A percentile compares a stretch with the other conserved stretches of the same genome.
phyloP scores from a whole-genome alignment of 2,113 vertebrate genomes.

The Spermophilus dauricus region DNA sequence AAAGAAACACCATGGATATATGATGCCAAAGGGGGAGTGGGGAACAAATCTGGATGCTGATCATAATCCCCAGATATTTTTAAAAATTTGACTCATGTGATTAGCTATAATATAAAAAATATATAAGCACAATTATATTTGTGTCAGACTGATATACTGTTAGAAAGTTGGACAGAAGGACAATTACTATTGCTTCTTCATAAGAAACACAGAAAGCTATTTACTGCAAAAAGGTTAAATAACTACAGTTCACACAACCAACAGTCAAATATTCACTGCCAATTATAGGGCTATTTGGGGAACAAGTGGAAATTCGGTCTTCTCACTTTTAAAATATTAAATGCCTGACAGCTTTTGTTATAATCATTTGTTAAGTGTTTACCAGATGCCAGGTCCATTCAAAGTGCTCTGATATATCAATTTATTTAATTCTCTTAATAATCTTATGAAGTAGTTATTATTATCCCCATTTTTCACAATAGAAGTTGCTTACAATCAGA shows the following conservation, averaged over 20 bases:
- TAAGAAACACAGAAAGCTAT: not conserved
- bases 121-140: not conserved
- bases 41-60: not conserved
- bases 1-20: not conserved
- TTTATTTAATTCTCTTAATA: constrained; percentile 10
- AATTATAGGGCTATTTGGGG: not conserved
- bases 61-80: not conserved
- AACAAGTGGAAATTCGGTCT: not conserved
- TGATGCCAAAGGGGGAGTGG: not conserved
- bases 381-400: not conserved
- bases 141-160: not conserved
- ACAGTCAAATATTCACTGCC: not conserved
- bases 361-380: not conserved
- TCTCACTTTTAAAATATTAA: not conserved
- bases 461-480: not conserved
- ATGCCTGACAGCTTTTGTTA: constrained; percentile 4
- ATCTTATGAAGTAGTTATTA: not conserved
- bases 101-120: not conserved
- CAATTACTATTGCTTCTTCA: not conserved
- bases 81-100: not conserved
- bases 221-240: not conserved
- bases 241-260: not conserved
- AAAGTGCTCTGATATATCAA: not conserved
- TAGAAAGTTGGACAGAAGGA: not conserved
- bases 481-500: not conserved